phyloP scores from a whole-genome alignment of 2,888 invertebrate species.

The Caenorhabditis afra region DNA sequence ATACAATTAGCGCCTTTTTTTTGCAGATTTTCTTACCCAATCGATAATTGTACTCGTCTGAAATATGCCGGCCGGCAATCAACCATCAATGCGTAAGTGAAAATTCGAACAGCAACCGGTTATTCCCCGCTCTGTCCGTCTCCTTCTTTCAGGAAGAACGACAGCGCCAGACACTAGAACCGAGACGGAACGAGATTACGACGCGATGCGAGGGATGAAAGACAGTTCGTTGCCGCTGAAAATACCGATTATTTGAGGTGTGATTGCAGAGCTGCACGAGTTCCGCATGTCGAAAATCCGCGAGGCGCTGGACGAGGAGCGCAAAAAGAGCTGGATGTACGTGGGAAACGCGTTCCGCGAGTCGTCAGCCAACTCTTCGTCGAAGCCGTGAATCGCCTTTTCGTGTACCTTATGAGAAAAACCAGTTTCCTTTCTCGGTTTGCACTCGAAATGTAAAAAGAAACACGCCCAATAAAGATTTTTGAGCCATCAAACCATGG shows the following conservation, averaged over 20 bases:
- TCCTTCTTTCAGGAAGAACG: not conserved
- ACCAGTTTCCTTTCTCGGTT: not conserved
- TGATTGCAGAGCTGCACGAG: slow-evolving; percentile 45
- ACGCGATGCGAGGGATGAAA: slow-evolving; percentile 13
- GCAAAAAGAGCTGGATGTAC: slow-evolving; percentile 51
- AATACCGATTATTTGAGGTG: not conserved
- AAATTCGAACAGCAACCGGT: too few species aligned
- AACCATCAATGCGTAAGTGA: too few species aligned
- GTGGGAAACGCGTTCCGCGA: slow-evolving; percentile 48
- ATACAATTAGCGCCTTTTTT: too few species aligned
- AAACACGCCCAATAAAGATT: too few species aligned
- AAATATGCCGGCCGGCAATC: too few species aligned
- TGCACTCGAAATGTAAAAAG: not conserved
- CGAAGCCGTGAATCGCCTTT: slow-evolving; percentile 23
- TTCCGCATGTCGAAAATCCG: slow-evolving; percentile 39
- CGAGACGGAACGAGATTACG: slow-evolving; percentile 3
- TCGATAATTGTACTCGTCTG: too few species aligned
- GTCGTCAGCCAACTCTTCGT: slow-evolving; percentile 1
- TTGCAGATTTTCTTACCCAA: too few species aligned
- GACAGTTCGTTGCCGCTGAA: slow-evolving; percentile 17
- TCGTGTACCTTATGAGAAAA: too few species aligned
- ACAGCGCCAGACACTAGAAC: not conserved
- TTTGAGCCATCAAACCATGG: too few species aligned
- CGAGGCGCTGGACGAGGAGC: slow-evolving; percentile 26
- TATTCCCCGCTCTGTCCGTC: too few species aligned